These are phyloP conservation scores for Micropoecilia bifurca DNA, from an alignment of 2,797 vertebrate species.

Conservation along the genomic window DNA sequence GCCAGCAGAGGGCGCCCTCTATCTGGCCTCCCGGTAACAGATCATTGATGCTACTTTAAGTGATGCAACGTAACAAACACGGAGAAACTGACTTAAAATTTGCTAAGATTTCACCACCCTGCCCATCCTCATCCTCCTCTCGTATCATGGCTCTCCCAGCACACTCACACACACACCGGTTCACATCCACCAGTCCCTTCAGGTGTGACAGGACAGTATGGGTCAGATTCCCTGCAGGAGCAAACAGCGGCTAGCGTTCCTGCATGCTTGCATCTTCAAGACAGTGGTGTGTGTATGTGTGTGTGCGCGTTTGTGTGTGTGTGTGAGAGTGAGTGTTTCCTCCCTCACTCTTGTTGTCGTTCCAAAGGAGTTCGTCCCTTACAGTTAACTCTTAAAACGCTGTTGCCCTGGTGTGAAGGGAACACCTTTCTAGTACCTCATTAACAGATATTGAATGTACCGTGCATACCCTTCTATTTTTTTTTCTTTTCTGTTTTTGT, in stretches of 20 bases:
- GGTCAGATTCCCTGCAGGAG: conserved; percentile 47
- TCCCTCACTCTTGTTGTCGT: conserved; percentile 70
- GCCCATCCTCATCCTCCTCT: conserved; percentile 26
- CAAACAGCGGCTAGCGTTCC: conserved; percentile 55
- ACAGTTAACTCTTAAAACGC: conserved; percentile 78
- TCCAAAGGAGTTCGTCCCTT: conserved; percentile 78
- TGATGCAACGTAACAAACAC: conserved; percentile 31
- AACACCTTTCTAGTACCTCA: conserved; percentile 88
- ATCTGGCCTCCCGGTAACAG: conserved; percentile 26
- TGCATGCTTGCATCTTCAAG: conserved; percentile 69
- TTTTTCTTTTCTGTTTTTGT: conserved; percentile 76
- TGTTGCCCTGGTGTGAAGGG: conserved; percentile 81
- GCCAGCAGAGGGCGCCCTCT: conserved; percentile 69
- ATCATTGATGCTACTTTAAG: not conserved
- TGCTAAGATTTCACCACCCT: conserved; percentile 40
- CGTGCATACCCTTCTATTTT: conserved; percentile 79
- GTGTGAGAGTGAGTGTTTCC: conserved; percentile 10
- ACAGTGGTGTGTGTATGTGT: conserved; percentile 50
- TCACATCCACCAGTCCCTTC: conserved; percentile 59
- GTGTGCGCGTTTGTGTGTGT: not conserved
- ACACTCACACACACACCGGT: conserved; percentile 53
- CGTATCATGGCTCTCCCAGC: conserved; percentile 45
- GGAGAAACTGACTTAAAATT: conserved; percentile 54
- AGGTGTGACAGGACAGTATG: conserved; percentile 55
- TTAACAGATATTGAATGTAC: conserved; percentile 92